Base-by-base conservation (phyloP, 2,797 vertebrate species). In the Tapirus indicus region DNA sequence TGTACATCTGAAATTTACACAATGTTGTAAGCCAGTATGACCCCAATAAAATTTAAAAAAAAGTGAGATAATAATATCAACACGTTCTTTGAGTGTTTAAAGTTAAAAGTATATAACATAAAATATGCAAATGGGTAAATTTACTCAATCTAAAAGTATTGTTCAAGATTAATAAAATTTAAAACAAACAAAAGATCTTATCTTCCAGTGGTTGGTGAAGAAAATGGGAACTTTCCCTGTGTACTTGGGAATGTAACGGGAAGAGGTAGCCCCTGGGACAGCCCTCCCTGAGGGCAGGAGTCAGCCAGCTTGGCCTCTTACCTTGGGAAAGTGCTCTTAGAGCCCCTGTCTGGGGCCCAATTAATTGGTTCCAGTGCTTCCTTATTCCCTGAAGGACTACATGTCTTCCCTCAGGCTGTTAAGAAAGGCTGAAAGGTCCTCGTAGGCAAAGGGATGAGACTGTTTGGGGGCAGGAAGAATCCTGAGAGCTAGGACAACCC, bases 291-390 rank as follows among this genome's bases (percentile, higher is more conserved):
- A 49, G 80, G 38, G 49, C 9, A 25, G 87, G 14, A 35, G 68
- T 4, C 71, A 47, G 18, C 25, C 13, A 2, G 16, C 27, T 6
- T 17, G 32, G n/a, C 54, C 32, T 62, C 38, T 41, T 16, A 25
- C 84, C 49, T 16, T 0, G 66, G 49, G 64, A 52, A 83, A 47
- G 60, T 10, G 56, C n/a, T 64, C 47, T 78, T 49, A 84, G 44
- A 66, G 71, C 32, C 23, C 4, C 6, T 0, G 44, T 18, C 25
- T 5, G 62, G 72, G 92, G 32, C 78, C 82, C 41, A 29, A 3
- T 27, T 86, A 66, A 80, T 60, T 88, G 89, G 77, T 32, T 96
- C 41, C 86, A 74, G 18, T 6, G 74, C 60, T 41, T 95, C 60
- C 54, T 75, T 88, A 64, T 71, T 75, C 89, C 82, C 41, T 2